phyloP scores from a whole-genome alignment of 2,113 vertebrate species.

The Gallinago jamesoni region DNA sequence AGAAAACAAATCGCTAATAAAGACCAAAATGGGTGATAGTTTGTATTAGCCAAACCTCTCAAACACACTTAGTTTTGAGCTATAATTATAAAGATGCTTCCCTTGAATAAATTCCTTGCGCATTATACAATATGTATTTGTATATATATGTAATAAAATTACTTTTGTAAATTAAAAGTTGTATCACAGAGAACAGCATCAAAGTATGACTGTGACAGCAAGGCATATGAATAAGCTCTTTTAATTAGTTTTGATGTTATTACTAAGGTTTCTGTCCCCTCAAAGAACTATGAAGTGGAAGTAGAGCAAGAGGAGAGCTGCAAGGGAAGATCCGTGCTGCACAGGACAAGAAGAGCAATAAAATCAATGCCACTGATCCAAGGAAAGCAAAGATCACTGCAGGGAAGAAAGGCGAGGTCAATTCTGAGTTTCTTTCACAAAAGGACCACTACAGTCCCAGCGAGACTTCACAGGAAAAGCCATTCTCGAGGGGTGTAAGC shows the following conservation, averaged over 20 bases:
- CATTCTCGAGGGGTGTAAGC: background rate
- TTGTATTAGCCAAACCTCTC: background rate
- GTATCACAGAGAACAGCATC: background rate
- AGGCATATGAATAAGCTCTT: background rate
- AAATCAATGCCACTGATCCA: background rate
- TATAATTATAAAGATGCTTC: background rate
- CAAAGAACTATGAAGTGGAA: background rate
- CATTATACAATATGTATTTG: background rate
- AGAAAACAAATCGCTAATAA: background rate
- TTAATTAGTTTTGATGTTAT: background rate
- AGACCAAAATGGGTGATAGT: background rate
- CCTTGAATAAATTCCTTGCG: background rate
- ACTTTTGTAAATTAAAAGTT: background rate
- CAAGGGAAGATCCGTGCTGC: background rate
- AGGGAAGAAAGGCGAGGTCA: background rate
- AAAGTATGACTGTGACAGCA: background rate
- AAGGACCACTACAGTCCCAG: background rate
- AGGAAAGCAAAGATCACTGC: background rate
- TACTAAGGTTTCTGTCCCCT: background rate
- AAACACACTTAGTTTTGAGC: background rate
- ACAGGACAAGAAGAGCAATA: background rate
- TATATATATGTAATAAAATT: background rate
- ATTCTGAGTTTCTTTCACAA: background rate
- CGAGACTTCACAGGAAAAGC: background rate
- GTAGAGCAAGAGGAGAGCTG: background rate